Percentiles rank a stretch among this genome's conserved stretches.
Evolutionary conservation across 2,113 vertebrate genomes (phyloP).

Genomic region (Alces alces): DNA sequence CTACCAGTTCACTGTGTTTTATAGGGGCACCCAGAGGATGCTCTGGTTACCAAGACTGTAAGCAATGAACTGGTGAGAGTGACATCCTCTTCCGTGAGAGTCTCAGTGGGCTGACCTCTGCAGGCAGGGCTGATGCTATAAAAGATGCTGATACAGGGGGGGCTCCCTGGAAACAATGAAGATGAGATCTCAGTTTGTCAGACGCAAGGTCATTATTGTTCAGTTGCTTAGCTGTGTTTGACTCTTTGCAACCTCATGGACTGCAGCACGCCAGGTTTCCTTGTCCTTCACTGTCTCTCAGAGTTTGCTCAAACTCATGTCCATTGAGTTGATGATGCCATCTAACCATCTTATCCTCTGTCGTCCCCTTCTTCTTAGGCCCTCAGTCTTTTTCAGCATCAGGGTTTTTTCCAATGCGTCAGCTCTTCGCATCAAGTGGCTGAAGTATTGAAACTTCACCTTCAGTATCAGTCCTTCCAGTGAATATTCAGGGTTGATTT

Average conservation of each 20-base stretch:
- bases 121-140: background rate
- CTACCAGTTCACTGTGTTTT: background rate
- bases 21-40: background rate
- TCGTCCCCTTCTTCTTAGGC: background rate
- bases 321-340: fast-evolving
- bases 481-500: background rate
- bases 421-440: background rate
- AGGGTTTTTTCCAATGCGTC: background rate
- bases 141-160: background rate
- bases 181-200: background rate
- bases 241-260: background rate
- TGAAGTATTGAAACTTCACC: background rate
- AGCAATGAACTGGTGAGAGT: background rate
- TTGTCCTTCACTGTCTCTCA: background rate
- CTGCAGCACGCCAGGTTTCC: background rate
- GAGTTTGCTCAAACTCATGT: background rate
- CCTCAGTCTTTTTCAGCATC: background rate
- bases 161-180: background rate
- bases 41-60: background rate
- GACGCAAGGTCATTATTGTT: background rate
- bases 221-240: background rate
- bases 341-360: background rate
- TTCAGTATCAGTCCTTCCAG: background rate
- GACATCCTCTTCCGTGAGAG: background rate
- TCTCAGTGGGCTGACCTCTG: background rate